A percentile compares a stretch with the other conserved stretches of the same genome.
phyloP scores from a whole-genome alignment of 92 coral and sea anemone species.

The Pocillopora meandrina region DNA sequence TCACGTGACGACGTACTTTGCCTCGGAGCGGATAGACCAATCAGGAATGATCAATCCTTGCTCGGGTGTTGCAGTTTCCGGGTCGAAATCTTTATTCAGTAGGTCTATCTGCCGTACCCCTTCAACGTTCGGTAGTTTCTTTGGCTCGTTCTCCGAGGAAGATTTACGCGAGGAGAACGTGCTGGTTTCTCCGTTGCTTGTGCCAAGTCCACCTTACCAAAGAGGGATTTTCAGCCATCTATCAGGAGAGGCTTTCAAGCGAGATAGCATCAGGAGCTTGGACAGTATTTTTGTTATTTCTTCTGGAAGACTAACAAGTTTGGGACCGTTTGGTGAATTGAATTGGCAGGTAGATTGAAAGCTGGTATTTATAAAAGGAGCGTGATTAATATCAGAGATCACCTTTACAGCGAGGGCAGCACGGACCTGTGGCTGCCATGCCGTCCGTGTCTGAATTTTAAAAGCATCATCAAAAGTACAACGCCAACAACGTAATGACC shows the following conservation, averaged over 20 bases:
- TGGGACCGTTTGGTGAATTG: constrained; percentile 88
- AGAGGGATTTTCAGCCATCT: constrained; percentile 87
- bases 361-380: background rate
- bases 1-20: constrained; percentile 67
- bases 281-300: constrained; percentile 79
- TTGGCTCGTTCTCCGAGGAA: constrained; percentile 36
- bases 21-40: constrained; percentile 56
- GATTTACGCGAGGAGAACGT: constrained; percentile 65
- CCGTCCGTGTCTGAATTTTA: no score
- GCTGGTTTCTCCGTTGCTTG: constrained; percentile 83
- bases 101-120: constrained; percentile 54
- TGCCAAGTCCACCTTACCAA: constrained; percentile 76
- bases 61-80: constrained; percentile 73
- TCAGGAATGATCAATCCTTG: constrained; percentile 58
- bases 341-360: constrained; percentile 88
- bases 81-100: constrained; percentile 59
- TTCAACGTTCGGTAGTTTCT: constrained; percentile 52
- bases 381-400: no score
- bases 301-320: constrained; percentile 81
- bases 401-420: background rate
- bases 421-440: no score
- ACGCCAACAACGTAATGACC: no score
- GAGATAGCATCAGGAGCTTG: constrained; percentile 59
- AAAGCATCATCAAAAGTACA: no score
- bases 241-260: constrained; percentile 77